These are phyloP conservation scores for Liasis olivaceus DNA, from an alignment of 2,797 vertebrate species.

Conservation along the genomic window DNA sequence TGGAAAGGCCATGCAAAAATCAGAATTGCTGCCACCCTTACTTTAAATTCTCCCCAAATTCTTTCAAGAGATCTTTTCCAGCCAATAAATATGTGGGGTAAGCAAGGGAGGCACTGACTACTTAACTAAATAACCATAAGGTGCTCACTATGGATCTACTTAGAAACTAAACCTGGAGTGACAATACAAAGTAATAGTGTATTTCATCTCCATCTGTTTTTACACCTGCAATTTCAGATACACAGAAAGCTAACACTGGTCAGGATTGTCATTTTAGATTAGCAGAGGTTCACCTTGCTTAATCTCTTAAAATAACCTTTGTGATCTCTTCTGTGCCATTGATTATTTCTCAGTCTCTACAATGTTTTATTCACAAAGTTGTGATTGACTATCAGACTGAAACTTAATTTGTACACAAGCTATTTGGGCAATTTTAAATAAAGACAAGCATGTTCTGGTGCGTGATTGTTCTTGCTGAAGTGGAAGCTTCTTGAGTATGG, in stretches of 20 bases:
- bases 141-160: background rate
- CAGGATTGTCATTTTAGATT: background rate
- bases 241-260: background rate
- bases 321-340: background rate
- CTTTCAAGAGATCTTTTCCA: background rate
- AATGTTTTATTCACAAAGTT: background rate
- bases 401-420: background rate
- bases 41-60: background rate
- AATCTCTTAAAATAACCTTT: background rate
- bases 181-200: background rate
- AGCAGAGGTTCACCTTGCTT: background rate
- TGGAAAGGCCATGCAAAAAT: background rate
- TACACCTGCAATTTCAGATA: background rate
- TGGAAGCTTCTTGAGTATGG: background rate
- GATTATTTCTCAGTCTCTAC: background rate
- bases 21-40: background rate
- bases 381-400: background rate
- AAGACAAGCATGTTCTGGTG: background rate
- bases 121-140: background rate
- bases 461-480: background rate
- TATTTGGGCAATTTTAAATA: conserved; percentile 21
- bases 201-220: background rate
- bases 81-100: background rate
- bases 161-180: background rate
- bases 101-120: background rate